Evolutionary conservation across 64 coral and sea anemone genomes (phyloP).

Genomic region (Montipora capricornis): DNA sequence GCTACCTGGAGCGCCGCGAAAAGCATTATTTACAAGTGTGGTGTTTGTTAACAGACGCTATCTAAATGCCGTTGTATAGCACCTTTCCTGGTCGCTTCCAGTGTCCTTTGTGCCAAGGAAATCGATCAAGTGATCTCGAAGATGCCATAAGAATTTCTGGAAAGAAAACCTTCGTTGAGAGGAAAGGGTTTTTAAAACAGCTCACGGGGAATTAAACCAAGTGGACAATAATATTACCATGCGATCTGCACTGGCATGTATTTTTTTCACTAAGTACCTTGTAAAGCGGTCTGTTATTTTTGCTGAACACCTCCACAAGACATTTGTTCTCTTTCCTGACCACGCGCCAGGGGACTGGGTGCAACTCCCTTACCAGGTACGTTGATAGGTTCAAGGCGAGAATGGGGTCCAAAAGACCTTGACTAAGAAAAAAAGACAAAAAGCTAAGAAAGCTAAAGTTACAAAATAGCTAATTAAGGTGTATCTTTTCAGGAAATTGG

Average conservation of each 20-base stretch:
- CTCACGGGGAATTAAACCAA: no score
- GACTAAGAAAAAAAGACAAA: slow-evolving; percentile 19
- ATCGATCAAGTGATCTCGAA: slow-evolving; percentile 76
- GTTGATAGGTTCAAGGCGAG: no score
- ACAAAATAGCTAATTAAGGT: no score
- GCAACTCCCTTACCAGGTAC: slow-evolving; percentile 57
- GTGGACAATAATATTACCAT: no score
- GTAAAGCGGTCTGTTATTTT: slow-evolving; percentile 44
- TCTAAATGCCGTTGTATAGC: background rate
- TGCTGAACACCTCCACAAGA: slow-evolving; percentile 36
- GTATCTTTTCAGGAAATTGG: no score
- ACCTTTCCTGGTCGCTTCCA: slow-evolving; percentile 65
- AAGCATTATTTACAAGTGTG: no score
- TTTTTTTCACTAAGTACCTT: background rate
- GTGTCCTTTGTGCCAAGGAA: slow-evolving; percentile 61
- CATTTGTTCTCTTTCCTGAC: slow-evolving; percentile 46
- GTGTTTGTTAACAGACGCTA: background rate
- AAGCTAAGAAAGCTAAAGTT: background rate
- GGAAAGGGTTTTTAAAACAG: background rate
- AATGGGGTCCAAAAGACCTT: no score
- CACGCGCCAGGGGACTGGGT: slow-evolving; percentile 71
- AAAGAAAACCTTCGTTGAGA: background rate
- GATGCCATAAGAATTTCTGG: slow-evolving; percentile 72
- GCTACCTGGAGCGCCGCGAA: no score
- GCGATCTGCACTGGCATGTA: no score